Base-by-base conservation (phyloP, 2,113 vertebrate species). In the Gallinago undulata region DNA sequence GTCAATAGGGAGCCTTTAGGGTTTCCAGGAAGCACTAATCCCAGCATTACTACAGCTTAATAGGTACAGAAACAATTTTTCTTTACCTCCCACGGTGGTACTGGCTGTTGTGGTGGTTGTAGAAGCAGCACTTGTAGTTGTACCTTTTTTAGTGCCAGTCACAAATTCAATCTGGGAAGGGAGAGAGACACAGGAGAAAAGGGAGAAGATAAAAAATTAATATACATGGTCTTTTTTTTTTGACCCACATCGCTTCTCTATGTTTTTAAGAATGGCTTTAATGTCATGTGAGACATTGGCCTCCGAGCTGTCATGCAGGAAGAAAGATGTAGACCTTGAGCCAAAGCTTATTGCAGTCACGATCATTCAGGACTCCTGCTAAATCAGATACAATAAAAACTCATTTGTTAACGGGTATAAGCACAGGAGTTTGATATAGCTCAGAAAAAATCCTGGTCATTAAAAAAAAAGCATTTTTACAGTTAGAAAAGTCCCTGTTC, bases 141-240 rank as follows among this genome's bases (percentile, higher is more conserved):
- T 98, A 12, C 99, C 99, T 70, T 99, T 99, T 97, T 99, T 99
- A 50, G 99, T 99, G 91, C 99, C 99, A 0, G 99, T 99, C 94
- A 99, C 99, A 98, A 99, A 99, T 94, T 99, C 99, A 85, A 99
- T 99, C 99, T 99, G 92, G 62, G 92, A 87, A 84, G 55, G 18
- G 19, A 94, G 15, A 91, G 7, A 80, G 14, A 37, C 12, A 70
- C 0, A 11, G 27, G 24, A 88, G 33, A 78, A 79, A 66, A 13
- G 28, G 8, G 2, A 75, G 10, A 41, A 79, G 11, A 62, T 7
- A 3, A 83, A 91, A 63, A 35, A 18, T 76, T 79, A 78, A 59
- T n/a, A 84, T 11, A 72, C 9, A 39, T 0, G 51, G 30, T 8
- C 6, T 39, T 39, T 39, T 30, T 80, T 84, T 67, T 83, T 19